Conservation (phyloP, 2,888 invertebrate genomes). For the Cryptosula pallasiana region DNA sequence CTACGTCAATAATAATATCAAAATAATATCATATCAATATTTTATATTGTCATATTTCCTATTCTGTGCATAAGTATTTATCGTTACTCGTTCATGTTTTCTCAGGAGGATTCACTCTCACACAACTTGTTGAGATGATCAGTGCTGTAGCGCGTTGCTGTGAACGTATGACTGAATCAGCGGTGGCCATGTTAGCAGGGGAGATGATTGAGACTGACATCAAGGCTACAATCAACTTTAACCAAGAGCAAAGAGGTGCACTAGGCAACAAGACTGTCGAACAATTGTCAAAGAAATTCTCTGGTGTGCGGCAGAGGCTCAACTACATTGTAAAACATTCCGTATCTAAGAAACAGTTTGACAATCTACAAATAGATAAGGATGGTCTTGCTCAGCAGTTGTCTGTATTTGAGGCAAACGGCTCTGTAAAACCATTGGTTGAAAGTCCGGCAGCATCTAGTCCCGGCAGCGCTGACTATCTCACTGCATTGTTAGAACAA, state of each 20-base stretch:
- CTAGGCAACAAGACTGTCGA: constrained; percentile 14
- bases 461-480: background rate
- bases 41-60: too few species aligned
- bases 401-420: constrained; percentile 33
- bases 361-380: constrained; percentile 31
- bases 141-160: background rate
- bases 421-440: background rate
- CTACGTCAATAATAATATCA: too few species aligned
- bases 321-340: constrained; percentile 19
- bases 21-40: too few species aligned
- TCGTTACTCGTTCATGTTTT: too few species aligned
- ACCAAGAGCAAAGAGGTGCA: background rate
- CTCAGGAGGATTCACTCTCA: background rate
- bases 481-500: background rate
- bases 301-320: constrained; percentile 12
- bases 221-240: constrained; percentile 9
- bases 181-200: constrained; percentile 20
- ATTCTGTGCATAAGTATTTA: too few species aligned
- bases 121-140: background rate
- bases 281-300: constrained; percentile 1
- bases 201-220: constrained; percentile 23
- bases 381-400: constrained; percentile 38
- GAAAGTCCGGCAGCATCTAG: background rate
- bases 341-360: constrained; percentile 10
- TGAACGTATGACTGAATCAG: constrained; percentile 20